Percentiles rank a stretch among this genome's conserved stretches.
These are phyloP conservation scores for Psephotus haematonotus DNA, from an alignment of 2,113 vertebrate species.

Conservation along the genomic window DNA sequence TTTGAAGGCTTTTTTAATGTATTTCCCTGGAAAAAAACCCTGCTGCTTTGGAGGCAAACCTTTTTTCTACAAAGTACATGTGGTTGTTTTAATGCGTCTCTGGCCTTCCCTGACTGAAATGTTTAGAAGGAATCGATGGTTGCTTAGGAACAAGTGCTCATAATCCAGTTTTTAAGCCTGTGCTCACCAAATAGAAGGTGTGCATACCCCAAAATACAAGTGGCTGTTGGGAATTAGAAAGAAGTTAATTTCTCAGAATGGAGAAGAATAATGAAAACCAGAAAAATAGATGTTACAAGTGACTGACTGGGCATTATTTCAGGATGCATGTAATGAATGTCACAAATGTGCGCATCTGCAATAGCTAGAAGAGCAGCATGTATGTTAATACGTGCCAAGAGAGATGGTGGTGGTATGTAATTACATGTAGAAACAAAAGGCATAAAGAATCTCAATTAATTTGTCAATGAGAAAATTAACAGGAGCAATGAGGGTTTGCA, in stretches of 20 bases:
- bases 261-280: not conserved
- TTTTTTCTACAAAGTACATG: constrained; percentile 4
- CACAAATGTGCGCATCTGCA: not conserved
- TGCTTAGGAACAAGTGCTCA: constrained; percentile 35
- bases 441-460: not conserved
- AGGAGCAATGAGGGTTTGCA: not conserved
- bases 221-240: not conserved
- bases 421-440: not conserved
- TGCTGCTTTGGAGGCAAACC: not conserved
- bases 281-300: not conserved
- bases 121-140: constrained; percentile 58
- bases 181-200: not conserved
- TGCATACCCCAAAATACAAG: not conserved
- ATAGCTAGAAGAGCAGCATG: not conserved
- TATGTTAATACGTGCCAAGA: rapidly evolving
- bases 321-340: not conserved
- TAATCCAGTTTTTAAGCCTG: not conserved
- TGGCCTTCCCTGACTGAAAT: constrained; percentile 25
- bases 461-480: not conserved
- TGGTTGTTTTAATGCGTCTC: constrained; percentile 36
- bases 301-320: not conserved
- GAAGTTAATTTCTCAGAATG: not conserved
- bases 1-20: not conserved
- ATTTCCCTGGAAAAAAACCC: not conserved
- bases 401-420: not conserved